These are phyloP conservation scores for Martes flavigula DNA, from an alignment of 2,797 vertebrate species.

Conservation along the genomic window DNA sequence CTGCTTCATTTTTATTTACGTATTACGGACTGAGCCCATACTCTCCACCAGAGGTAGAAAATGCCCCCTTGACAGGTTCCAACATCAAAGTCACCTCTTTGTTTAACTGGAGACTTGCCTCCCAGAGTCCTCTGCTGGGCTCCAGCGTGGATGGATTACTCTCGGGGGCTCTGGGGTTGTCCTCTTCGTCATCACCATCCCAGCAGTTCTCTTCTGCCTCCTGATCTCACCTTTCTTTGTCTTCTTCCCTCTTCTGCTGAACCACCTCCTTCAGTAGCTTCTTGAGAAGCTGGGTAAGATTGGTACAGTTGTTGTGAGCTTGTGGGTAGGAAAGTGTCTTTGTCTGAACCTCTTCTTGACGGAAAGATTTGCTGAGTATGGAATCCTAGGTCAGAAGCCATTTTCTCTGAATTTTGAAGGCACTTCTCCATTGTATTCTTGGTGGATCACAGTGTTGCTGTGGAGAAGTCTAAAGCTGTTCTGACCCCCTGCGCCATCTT, in stretches of 20 bases:
- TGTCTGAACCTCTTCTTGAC: neutral
- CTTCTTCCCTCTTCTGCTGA: neutral
- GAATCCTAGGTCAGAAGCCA: neutral
- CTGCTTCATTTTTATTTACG: neutral
- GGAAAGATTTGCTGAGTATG: neutral
- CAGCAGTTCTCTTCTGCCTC: neutral
- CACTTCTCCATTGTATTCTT: neutral
- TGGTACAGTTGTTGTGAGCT: neutral
- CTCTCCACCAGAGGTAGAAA: neutral
- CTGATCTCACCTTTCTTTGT: neutral
- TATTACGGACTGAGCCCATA: neutral
- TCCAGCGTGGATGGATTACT: neutral
- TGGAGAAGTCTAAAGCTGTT: neutral
- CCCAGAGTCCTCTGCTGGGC: neutral
- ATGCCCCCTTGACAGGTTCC: too few relatives aligned
- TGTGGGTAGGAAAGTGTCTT: neutral
- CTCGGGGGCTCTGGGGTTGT: neutral
- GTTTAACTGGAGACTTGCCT: neutral
- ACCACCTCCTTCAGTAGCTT: neutral
- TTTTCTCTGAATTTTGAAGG: neutral
- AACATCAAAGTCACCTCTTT: fast-evolving
- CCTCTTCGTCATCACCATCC: neutral
- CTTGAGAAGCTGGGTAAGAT: neutral
- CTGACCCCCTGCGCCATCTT: neutral
- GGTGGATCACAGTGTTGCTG: neutral